Percentiles rank a stretch among this genome's conserved stretches.
Evolutionary conservation across 35 echinoderm and acorn worm species (phyloP).

Genomic region (Lytechinus pictus): DNA sequence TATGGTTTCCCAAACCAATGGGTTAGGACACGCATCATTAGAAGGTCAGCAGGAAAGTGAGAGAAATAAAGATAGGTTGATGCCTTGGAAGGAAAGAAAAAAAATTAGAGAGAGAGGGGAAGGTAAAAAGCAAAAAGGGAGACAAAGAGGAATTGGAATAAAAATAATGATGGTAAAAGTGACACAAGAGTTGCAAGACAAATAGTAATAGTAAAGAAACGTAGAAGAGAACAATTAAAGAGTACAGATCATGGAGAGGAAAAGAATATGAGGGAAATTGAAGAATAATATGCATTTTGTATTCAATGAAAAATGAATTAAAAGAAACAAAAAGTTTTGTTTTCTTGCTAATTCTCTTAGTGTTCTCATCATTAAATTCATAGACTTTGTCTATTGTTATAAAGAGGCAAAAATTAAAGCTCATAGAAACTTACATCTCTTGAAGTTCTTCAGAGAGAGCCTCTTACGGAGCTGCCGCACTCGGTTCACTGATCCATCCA

Average conservation of each 20-base stretch:
- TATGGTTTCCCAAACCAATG: too few relatives aligned
- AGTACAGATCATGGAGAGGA: too few relatives aligned
- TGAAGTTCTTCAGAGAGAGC: constrained; percentile 59
- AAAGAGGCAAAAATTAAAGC: neutral
- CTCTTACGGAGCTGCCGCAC: constrained; percentile 56
- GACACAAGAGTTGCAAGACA: neutral
- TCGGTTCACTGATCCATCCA: constrained; percentile 41
- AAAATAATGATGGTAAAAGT: neutral
- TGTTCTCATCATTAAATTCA: neutral
- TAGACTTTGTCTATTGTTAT: neutral
- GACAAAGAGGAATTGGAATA: neutral
- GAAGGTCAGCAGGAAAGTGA: too few relatives aligned
- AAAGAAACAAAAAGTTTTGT: neutral
- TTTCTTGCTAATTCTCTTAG: neutral
- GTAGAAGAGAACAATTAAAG: too few relatives aligned
- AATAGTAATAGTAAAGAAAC: too few relatives aligned
- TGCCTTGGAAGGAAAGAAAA: neutral
- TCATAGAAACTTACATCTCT: constrained; percentile 53
- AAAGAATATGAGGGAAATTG: too few relatives aligned
- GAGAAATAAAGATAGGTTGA: neutral
- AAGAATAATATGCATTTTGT: too few relatives aligned
- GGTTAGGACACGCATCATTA: too few relatives aligned
- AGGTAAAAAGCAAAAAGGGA: too few relatives aligned
- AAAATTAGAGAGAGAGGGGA: too few relatives aligned
- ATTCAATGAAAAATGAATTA: too few relatives aligned